Evolutionary conservation across 37 sponge, comb jelly and placozoan species (phyloP).

Genomic region (Sycon ciliatum): DNA sequence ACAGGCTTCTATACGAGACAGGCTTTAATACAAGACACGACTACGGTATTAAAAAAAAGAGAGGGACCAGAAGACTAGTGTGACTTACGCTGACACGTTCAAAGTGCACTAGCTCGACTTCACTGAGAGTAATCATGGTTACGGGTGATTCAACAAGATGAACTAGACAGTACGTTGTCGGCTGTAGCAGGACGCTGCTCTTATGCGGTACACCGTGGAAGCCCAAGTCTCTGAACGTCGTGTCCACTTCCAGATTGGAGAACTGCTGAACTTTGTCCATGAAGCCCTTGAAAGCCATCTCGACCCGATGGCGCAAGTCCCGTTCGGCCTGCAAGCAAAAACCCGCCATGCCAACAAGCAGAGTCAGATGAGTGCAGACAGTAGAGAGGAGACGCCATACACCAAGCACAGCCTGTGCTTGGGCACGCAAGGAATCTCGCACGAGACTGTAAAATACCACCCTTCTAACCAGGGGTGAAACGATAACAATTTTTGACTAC

Average conservation of each 20-base stretch:
- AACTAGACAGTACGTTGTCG: conserved; percentile 90
- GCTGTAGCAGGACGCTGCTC: conserved; percentile 79
- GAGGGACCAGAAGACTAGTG: too few relatives aligned
- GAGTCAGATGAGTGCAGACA: not conserved
- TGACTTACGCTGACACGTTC: conserved; percentile 77
- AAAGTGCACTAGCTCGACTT: conserved; percentile 95
- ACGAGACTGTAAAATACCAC: too few relatives aligned
- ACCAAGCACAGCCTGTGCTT: too few relatives aligned
- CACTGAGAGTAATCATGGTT: conserved; percentile 78
- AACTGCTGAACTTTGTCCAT: conserved; percentile 64
- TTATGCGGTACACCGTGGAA: conserved; percentile 88
- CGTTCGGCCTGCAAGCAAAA: conserved; percentile 61
- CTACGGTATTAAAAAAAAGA: too few relatives aligned
- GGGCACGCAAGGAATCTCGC: too few relatives aligned
- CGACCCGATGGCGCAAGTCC: conserved; percentile 77
- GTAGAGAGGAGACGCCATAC: too few relatives aligned
- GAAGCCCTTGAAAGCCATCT: conserved; percentile 86
- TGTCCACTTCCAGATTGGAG: conserved; percentile 76
- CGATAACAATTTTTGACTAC: too few relatives aligned
- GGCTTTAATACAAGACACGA: too few relatives aligned
- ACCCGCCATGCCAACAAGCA: not conserved
- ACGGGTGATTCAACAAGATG: conserved; percentile 80
- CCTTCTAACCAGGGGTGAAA: too few relatives aligned
- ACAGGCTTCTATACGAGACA: too few relatives aligned
- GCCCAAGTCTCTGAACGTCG: conserved; percentile 86